Base-by-base conservation (phyloP, 2,113 vertebrate species). In the Myrmecobius fasciatus region DNA sequence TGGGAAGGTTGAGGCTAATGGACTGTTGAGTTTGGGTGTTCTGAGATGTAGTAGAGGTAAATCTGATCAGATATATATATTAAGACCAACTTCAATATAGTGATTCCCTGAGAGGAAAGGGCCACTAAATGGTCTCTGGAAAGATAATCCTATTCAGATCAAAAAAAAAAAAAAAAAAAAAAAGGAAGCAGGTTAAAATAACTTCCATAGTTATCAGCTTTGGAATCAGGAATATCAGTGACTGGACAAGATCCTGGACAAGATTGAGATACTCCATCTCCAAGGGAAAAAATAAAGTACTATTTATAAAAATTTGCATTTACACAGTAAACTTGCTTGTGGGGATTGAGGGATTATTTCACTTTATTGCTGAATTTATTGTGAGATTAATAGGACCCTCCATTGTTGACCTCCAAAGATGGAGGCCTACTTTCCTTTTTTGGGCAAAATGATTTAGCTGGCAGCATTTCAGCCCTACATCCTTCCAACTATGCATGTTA, bases 371-470 rank as follows among this genome's bases (percentile, higher is more conserved):
- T 24, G 3, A 47, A 75, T 10, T 92, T 91, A 43, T 51, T 53
- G 17, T 52, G 89, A 51, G 46, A 75, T n/a, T 75, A 22, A n/a
- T 8, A 9, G 0, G 11, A 14, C 60, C 31, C 0, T 24, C 51
- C 20, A n/a, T 67, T 47, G 25, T 25, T 60, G n/a, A 47, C 47
- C 89, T 92, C 67, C 92, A 94, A 75, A 75, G 17, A 75, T 75
- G 60, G 46, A 83, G 91, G 92, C 3, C 47, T 89, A 1, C 28
- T 96, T 25, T 95, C 49, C 94, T 90, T 96, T 95, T 95, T 90
- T 89, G 88, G 94, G 89, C 91, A 97, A 91, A 94, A 94, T 92
- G 89, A 93, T 96, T 22, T 92, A 54, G 75, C 95, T 96, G 94
- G 89, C 93, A 94, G 31, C 96, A 91, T 51, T 96, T 51, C 94